A percentile compares a stretch with the other conserved stretches of the same genome.
phyloP scores from a whole-genome alignment of 2,113 vertebrate species.

The Meleagris gallopavo region DNA sequence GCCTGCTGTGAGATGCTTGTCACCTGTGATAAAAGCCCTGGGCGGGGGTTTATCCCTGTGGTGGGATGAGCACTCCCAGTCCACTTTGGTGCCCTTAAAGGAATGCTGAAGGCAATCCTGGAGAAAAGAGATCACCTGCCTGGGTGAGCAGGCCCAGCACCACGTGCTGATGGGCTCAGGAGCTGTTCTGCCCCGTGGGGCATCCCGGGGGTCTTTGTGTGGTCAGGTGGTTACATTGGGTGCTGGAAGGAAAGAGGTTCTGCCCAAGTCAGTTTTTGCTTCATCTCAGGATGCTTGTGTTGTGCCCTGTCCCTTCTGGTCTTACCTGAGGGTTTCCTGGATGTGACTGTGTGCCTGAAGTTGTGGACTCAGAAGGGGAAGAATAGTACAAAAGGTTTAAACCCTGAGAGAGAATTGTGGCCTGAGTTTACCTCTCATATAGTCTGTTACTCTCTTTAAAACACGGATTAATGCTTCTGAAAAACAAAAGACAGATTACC shows the following conservation, averaged over 20 bases:
- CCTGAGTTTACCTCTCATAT: background rate
- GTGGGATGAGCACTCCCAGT: background rate
- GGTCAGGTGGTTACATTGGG: fast-evolving
- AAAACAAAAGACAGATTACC: background rate
- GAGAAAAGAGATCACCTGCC: background rate
- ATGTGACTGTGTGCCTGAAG: background rate
- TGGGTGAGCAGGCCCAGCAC: slow-evolving; percentile 26
- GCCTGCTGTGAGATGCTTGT: background rate
- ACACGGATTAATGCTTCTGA: background rate
- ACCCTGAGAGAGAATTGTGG: background rate
- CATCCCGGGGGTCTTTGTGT: background rate
- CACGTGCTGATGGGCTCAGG: slow-evolving; percentile 39
- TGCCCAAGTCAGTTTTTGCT: background rate
- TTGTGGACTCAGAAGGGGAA: background rate
- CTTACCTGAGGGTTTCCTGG: background rate
- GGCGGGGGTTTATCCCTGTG: background rate
- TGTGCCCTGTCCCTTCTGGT: too few species aligned
- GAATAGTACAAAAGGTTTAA: background rate
- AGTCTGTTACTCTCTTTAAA: background rate
- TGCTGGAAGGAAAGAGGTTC: background rate
- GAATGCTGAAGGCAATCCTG: background rate
- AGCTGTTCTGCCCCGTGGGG: background rate
- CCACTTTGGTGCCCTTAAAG: background rate
- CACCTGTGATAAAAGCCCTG: background rate
- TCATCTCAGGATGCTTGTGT: background rate